Evolutionary conservation across 2,888 invertebrate genomes (phyloP), one percentile per base, ranked within the genome.

Genomic region (Vesta saturnalis): DNA sequence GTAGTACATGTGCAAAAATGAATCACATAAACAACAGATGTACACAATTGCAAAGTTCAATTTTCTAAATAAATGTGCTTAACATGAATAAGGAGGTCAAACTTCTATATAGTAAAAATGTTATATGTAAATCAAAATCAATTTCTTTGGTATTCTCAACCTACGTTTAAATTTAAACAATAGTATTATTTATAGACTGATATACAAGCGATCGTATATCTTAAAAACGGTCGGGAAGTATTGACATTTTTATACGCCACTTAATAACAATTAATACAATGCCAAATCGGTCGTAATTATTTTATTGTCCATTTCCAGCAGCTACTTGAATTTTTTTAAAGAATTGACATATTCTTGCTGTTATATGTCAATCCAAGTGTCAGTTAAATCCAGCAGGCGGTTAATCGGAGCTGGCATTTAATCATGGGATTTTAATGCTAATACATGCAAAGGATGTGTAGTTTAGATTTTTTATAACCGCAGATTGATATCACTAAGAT

Each of bases 371-470:
- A 55, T 68, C 59, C 14, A 16, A 60, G 68, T 64, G 68, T 68
- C 64, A 68, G 68, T 64, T 56, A 64, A 47, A 49, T 60, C 56
- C 59, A 67, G 56, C 64, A 56, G 39, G 68, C 68, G 68, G 52
- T 64, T 68, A 68, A 68, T 68, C 64, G 68, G 39, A 52, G 64
- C 64, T 64, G 64, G 57, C 68, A 60, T 60, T 64, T 49, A 55
- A 64, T 64, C 60, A 60, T 60, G 64, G 60, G 63, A 67, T 58
- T 67, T 63, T 67, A 63, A 67, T 63, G 49, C 63, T 67, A 67
- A 67, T 67, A 49, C 63, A 67, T 67, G 67, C 67, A 39, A 67
- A 60, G 58, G 63, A 58, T 59, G 63, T 63, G 55, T 65, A 59
- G 23, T 21, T 46, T 19, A 54, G 43, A 30, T 58, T 63, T 67